phyloP scores from a whole-genome alignment of 2,113 vertebrate genomes.

The Vulpes ferrilata region DNA sequence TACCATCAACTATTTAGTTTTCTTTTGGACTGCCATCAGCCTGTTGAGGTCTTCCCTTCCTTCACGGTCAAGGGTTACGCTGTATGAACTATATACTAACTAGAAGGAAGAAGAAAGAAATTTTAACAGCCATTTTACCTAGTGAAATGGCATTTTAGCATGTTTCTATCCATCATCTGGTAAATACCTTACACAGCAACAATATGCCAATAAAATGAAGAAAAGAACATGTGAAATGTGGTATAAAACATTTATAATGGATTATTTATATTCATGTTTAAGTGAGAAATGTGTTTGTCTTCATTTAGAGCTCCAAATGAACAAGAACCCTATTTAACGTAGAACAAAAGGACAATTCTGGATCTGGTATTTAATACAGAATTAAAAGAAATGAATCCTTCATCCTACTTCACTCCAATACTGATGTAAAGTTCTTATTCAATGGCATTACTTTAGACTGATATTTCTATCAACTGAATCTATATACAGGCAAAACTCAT shows the following conservation, averaged over 20 bases:
- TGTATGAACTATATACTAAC: background rate
- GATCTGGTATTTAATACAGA: slow-evolving; percentile 18
- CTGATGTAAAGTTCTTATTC: background rate
- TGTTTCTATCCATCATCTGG: background rate
- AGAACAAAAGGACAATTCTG: slow-evolving; percentile 1
- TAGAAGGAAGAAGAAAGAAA: background rate
- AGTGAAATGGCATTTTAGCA: background rate
- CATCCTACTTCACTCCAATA: background rate
- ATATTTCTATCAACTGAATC: background rate
- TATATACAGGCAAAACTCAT: background rate
- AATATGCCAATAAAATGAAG: background rate
- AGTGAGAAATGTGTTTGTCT: slow-evolving; percentile 16
- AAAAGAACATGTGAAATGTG: background rate
- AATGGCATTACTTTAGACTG: background rate
- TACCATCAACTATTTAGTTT: background rate
- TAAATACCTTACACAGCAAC: background rate
- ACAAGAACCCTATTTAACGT: background rate
- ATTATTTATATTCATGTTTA: background rate
- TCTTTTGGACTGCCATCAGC: background rate
- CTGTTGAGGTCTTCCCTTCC: background rate
- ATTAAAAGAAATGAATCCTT: slow-evolving; percentile 2
- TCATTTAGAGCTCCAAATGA: background rate
- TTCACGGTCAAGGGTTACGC: background rate
- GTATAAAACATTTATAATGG: background rate
- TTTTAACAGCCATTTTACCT: slow-evolving; percentile 29